A percentile compares a stretch with the other conserved stretches of the same genome.
phyloP scores from a whole-genome alignment of 2,888 invertebrate species.

The Tipula lateralis region DNA sequence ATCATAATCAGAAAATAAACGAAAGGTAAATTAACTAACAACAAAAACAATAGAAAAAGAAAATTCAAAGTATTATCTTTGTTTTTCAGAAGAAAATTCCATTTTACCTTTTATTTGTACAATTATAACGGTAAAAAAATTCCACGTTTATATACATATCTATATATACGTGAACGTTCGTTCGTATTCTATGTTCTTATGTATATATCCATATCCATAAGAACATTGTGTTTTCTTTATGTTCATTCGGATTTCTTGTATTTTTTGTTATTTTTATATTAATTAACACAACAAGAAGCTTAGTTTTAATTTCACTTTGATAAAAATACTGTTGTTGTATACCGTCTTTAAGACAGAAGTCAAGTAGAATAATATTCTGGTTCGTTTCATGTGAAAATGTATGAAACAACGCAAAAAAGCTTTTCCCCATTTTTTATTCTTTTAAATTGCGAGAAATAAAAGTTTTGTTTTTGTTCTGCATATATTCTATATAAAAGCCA shows the following conservation, averaged over 20 bases:
- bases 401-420: background rate
- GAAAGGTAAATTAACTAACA: conserved; percentile 2
- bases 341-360: background rate
- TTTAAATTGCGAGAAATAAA: background rate
- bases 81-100: background rate
- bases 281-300: conserved; percentile 11
- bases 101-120: background rate
- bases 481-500: background rate
- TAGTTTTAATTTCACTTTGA: background rate
- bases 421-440: background rate
- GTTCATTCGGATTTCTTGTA: background rate
- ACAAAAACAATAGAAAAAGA: background rate
- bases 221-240: background rate
- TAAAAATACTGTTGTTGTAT: background rate
- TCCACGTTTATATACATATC: background rate
- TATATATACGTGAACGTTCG: no score
- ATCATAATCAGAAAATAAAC: background rate
- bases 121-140: background rate
- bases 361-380: background rate
- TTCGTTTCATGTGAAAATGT: background rate
- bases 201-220: background rate
- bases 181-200: no score
- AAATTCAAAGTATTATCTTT: background rate
- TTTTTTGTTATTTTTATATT: background rate
- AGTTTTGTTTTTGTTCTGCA: background rate